Base-by-base conservation (phyloP, 1,140 invertebrate genomes). In the Drosophila quadrilineata region DNA sequence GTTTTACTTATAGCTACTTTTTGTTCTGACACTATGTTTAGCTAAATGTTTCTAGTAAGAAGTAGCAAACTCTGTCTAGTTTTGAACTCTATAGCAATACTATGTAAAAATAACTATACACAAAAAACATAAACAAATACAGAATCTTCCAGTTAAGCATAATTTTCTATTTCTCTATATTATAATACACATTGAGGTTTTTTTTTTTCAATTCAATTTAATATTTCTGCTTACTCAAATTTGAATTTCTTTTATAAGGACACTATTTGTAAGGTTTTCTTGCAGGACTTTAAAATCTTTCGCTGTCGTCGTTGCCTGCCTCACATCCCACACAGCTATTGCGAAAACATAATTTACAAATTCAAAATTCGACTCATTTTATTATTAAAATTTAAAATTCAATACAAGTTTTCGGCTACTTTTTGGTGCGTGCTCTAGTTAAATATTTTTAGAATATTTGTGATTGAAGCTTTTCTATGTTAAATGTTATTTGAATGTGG, bases 401-500 rank as follows among this genome's bases (percentile, higher is more conserved):
- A n/a, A n/a, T n/a, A n/a, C n/a, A n/a, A 58, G n/a, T 12, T 22
- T 35, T 52, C 60, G 1, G 12, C 19, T 53, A 8, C 3, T 67
- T 29, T 54, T 45, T 33, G 2, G 14, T 46, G 40, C 38, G 41
- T 48, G 33, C 41, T 40, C 9, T 9, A 16, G 33, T 19, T 28
- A 58, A 50, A 33, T 56, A 49, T 38, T 68, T 68, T 45, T 12
- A 22, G 33, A 22, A 63, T 43, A 24, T 40, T 53, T 50, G n/a
- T n/a, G n/a, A n/a, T 41, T 53, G 45, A 50, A 22, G 50, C 58
- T 53, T 84, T 60, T 71, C 41, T 45, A 28, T 84, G 65, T 77
- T 67, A 24, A 45, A 50, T 71, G 65, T 71, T 49, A 66, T 4
- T 54, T 70, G 68, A 68, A 52, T 79, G 75, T 84, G 60, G 77